Evolutionary conservation across 2,113 vertebrate genomes (phyloP).

Genomic region (Melanotaenia duboulayi): DNA sequence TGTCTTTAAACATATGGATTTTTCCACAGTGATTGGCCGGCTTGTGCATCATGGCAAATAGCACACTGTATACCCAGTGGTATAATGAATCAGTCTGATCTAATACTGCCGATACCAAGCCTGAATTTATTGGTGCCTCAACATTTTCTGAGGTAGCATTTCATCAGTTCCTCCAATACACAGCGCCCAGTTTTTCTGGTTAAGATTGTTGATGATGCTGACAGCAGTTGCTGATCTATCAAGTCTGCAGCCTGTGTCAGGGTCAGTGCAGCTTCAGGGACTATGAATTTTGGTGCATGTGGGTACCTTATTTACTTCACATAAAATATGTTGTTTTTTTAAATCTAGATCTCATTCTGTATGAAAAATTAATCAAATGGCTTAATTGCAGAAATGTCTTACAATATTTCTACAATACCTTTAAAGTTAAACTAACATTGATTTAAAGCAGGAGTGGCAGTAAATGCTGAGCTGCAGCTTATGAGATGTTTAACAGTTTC

Average conservation of each 20-base stretch:
- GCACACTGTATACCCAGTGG: neutral
- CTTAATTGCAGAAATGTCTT: conserved; percentile 19
- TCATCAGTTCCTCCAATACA: conserved; percentile 15
- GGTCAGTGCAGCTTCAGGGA: conserved; percentile 27
- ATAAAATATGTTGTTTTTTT: conserved; percentile 42
- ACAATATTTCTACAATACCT: conserved; percentile 6
- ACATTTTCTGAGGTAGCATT: conserved; percentile 18
- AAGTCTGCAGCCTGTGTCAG: conserved; percentile 5
- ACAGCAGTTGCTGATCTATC: conserved; percentile 26
- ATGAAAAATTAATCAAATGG: neutral
- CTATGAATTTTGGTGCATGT: neutral
- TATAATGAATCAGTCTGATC: conserved; percentile 17
- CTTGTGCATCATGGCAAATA: neutral
- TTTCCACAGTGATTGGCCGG: conserved; percentile 13
- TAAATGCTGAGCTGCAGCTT: neutral
- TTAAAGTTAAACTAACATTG: conserved; percentile 4
- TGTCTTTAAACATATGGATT: neutral
- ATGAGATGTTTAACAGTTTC: neutral
- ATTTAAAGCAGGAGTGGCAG: neutral
- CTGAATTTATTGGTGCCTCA: conserved; percentile 41
- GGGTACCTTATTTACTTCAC: neutral
- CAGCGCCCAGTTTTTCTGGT: conserved; percentile 28
- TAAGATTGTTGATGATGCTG: conserved; percentile 41
- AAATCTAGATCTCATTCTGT: neutral
- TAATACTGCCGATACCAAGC: conserved; percentile 3